Percentiles rank a stretch among this genome's conserved stretches.
These are phyloP conservation scores for Diorhabda elongata DNA, from an alignment of 1,140 invertebrate species.

Conservation along the genomic window DNA sequence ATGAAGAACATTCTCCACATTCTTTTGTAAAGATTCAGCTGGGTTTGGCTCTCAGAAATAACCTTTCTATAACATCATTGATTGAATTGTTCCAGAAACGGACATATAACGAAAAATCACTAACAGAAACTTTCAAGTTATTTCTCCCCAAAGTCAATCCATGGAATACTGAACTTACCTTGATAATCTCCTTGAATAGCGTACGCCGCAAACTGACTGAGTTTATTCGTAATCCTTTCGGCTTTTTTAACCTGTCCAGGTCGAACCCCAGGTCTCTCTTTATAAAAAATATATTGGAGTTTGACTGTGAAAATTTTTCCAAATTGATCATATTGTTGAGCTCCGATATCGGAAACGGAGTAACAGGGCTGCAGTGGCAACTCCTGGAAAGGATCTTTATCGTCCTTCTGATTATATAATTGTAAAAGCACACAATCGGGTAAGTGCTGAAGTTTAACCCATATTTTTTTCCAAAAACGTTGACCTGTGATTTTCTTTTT, in stretches of 20 bases:
- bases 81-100: constrained; percentile 32
- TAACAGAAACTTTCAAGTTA: neutral
- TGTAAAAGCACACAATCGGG: constrained; percentile 82
- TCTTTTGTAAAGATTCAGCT: too few species aligned
- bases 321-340: constrained; percentile 96
- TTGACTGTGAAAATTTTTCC: constrained; percentile 99
- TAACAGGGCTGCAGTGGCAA: constrained; percentile 89
- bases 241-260: constrained; percentile 94
- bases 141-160: too few species aligned
- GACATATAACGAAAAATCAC: neutral
- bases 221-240: constrained; percentile 82
- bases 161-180: constrained; percentile 46
- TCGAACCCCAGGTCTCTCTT: constrained; percentile 92
- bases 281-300: constrained; percentile 97
- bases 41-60: too few species aligned
- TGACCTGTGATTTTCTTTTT: constrained; percentile 98
- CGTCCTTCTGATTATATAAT: constrained; percentile 75
- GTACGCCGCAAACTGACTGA: constrained; percentile 90
- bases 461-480: constrained; percentile 97
- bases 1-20: too few species aligned
- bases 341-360: constrained; percentile 85
- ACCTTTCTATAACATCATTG: neutral
- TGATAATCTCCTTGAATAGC: constrained; percentile 92
- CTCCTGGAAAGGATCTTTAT: constrained; percentile 86
- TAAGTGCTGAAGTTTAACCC: constrained; percentile 73